Conservation (phyloP, 2,113 vertebrate species). For the Epinephelus fuscoguttatus region DNA sequence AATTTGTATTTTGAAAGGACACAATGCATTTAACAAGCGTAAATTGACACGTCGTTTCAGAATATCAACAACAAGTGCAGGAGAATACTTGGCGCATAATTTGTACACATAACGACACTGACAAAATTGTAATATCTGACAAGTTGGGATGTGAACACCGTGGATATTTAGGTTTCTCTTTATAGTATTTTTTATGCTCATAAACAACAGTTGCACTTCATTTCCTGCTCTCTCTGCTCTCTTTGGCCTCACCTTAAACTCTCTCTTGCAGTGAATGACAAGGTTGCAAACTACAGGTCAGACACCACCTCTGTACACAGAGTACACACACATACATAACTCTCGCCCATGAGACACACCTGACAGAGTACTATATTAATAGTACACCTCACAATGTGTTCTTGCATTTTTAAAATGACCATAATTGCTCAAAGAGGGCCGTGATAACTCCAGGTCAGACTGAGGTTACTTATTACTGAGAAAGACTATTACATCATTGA, state of each 20-base stretch:
- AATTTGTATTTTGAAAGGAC: no score
- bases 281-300: neutral
- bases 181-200: neutral
- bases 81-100: no score
- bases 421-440: constrained; percentile 33
- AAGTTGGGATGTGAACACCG: no score
- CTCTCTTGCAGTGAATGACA: neutral
- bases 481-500: constrained; percentile 30
- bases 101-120: no score
- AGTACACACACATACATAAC: neutral
- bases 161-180: neutral
- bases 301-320: neutral
- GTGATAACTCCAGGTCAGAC: neutral
- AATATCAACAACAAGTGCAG: no score
- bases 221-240: no score
- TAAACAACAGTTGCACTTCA: no score
- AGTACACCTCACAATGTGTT: neutral
- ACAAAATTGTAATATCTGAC: no score
- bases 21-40: no score
- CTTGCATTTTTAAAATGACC: constrained; percentile 44
- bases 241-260: constrained; percentile 1
- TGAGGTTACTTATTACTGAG: constrained; percentile 18
- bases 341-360: neutral
- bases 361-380: neutral
- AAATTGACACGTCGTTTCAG: no score